Percentiles rank a stretch among this genome's conserved stretches.
These are phyloP conservation scores for Gasterosteus nipponicus DNA, from an alignment of 2,113 vertebrate species.

Conservation along the genomic window DNA sequence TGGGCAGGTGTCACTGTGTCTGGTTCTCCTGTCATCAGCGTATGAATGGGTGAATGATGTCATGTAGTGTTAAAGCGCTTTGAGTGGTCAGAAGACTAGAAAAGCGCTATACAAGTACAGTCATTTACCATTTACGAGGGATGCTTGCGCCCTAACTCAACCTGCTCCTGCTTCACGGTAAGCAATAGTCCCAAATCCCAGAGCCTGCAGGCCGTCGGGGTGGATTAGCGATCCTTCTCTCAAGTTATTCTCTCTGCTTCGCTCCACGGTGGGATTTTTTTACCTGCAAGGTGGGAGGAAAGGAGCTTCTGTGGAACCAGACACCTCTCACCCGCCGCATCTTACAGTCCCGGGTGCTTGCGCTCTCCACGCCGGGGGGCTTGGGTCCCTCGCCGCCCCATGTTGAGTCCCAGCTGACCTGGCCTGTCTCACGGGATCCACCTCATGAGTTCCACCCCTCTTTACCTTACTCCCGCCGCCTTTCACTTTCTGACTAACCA, in stretches of 20 bases:
- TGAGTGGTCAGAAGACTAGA: too few relatives aligned
- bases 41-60: too few relatives aligned
- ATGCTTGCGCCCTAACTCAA: constrained; percentile 19
- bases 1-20: too few relatives aligned
- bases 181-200: constrained; percentile 61
- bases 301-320: constrained; percentile 14
- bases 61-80: too few relatives aligned
- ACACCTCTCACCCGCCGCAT: constrained; percentile 56
- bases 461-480: not conserved
- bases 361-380: not conserved
- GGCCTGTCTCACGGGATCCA: constrained; percentile 3
- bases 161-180: constrained; percentile 45
- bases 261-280: constrained; percentile 55
- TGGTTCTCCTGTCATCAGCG: too few relatives aligned
- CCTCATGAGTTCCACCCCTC: not conserved
- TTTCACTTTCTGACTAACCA: constrained; percentile 5
- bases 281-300: constrained; percentile 58
- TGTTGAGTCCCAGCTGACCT: constrained; percentile 22
- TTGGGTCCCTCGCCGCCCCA: not conserved
- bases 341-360: constrained; percentile 21
- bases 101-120: too few relatives aligned
- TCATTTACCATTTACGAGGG: too few relatives aligned
- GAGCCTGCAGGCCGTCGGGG: constrained; percentile 51
- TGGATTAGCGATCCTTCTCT: constrained; percentile 65
- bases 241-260: constrained; percentile 55